A percentile compares a stretch with the other conserved stretches of the same genome.
phyloP scores from a whole-genome alignment of 2,113 vertebrate genomes.

The Anoura caudifer region DNA sequence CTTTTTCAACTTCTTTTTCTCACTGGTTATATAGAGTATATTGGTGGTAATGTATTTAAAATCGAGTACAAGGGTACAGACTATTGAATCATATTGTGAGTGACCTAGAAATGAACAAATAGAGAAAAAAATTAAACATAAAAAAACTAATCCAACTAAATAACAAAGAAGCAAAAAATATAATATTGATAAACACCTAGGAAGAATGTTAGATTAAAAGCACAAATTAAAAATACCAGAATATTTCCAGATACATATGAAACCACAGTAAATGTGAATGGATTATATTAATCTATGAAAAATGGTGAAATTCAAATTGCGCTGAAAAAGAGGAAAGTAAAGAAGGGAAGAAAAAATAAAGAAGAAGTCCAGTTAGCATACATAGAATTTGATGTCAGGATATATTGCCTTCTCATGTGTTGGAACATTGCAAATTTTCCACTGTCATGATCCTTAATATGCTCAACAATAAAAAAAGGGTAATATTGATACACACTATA shows the following conservation, averaged over 20 bases:
- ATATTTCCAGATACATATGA: neutral
- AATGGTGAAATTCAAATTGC: neutral
- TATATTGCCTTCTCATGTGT: neutral
- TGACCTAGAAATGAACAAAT: neutral
- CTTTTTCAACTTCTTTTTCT: neutral
- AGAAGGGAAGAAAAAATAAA: neutral
- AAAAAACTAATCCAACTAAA: neutral
- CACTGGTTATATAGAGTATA: neutral
- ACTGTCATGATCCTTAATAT: no score
- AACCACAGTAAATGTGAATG: neutral
- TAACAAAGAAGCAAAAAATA: neutral
- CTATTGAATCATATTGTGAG: neutral
- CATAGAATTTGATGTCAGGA: neutral
- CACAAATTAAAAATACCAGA: neutral
- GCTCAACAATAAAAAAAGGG: accelerated
- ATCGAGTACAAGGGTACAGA: neutral
- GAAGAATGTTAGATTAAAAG: no score
- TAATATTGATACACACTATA: accelerated
- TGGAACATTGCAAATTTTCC: neutral
- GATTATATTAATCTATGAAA: neutral
- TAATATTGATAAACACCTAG: neutral
- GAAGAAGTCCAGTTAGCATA: neutral
- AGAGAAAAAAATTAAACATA: neutral
- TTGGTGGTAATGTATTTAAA: neutral
- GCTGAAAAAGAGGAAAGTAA: neutral